These are phyloP conservation scores for Shargacucullia verbasci DNA, from an alignment of 2,888 invertebrate species.

Conservation along the genomic window DNA sequence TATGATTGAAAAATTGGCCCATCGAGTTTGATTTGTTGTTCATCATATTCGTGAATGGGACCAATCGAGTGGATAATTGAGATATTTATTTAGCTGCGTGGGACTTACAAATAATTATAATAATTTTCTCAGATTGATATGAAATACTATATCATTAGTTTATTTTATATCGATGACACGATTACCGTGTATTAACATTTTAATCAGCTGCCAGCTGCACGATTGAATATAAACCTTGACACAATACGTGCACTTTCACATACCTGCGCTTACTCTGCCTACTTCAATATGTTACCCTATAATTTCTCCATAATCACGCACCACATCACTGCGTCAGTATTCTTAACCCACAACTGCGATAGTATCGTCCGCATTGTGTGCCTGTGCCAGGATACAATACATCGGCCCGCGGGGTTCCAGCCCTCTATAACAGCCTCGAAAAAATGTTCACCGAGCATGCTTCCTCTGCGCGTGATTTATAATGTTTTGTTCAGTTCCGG, in stretches of 20 bases:
- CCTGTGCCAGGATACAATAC: constrained; percentile 41
- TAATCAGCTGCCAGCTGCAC: constrained; percentile 25
- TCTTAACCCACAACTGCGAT: constrained; percentile 46
- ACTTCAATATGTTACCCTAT: constrained; percentile 25
- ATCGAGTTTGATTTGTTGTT: constrained; percentile 54
- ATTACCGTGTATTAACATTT: not conserved
- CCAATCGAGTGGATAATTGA: constrained; percentile 60
- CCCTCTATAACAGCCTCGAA: constrained; percentile 54
- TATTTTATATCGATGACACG: constrained; percentile 4
- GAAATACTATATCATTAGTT: too few relatives aligned
- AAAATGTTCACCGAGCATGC: constrained; percentile 56
- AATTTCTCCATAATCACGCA: constrained; percentile 42
- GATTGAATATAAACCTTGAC: constrained; percentile 20
- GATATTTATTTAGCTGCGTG: constrained; percentile 54
- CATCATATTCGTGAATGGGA: constrained; percentile 52
- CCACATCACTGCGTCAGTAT: constrained; percentile 34
- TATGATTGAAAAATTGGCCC: constrained; percentile 56
- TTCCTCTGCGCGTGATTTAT: constrained; percentile 72
- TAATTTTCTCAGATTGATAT: constrained; percentile 12
- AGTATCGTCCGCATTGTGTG: constrained; percentile 51
- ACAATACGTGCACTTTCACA: constrained; percentile 12
- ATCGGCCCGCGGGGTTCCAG: constrained; percentile 52
- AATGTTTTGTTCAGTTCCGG: constrained; percentile 78
- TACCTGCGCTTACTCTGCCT: constrained; percentile 14
- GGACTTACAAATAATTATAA: constrained; percentile 13